phyloP scores from a whole-genome alignment of 2,888 invertebrate species.

The Acrobasis consociella region DNA sequence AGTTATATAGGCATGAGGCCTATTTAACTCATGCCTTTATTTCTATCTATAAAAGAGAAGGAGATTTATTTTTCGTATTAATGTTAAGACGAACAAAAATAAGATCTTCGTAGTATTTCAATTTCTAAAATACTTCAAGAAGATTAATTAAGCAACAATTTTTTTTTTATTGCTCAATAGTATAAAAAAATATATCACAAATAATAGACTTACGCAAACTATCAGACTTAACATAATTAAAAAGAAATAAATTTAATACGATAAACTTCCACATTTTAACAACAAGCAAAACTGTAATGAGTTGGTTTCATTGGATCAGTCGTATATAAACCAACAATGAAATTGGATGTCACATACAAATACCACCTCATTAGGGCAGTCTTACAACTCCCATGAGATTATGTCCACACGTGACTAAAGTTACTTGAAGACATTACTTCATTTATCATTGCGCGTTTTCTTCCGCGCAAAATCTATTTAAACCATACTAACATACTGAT shows the following conservation, averaged over 20 bases:
- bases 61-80: no score
- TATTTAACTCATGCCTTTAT: no score
- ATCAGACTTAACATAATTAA: constrained; percentile 43
- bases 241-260: constrained; percentile 36
- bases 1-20: no score
- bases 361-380: constrained; percentile 49
- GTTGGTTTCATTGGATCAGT: constrained; percentile 35
- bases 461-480: not conserved
- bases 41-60: no score
- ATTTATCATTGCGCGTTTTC: not conserved
- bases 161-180: no score
- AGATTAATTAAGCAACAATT: no score
- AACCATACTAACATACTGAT: not conserved
- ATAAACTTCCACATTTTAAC: constrained; percentile 42
- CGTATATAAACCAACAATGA: constrained; percentile 54
- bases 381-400: constrained; percentile 34
- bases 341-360: constrained; percentile 51
- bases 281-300: constrained; percentile 37
- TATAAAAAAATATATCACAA: not conserved
- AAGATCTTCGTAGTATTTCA: no score
- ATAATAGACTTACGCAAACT: constrained; percentile 54
- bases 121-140: no score
- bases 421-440: not conserved
- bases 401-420: constrained; percentile 30
- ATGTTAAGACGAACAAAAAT: no score